A percentile compares a stretch with the other conserved stretches of the same genome.
Evolutionary conservation across 1,140 invertebrate species (phyloP).

Genomic region (Eciton burchellii): DNA sequence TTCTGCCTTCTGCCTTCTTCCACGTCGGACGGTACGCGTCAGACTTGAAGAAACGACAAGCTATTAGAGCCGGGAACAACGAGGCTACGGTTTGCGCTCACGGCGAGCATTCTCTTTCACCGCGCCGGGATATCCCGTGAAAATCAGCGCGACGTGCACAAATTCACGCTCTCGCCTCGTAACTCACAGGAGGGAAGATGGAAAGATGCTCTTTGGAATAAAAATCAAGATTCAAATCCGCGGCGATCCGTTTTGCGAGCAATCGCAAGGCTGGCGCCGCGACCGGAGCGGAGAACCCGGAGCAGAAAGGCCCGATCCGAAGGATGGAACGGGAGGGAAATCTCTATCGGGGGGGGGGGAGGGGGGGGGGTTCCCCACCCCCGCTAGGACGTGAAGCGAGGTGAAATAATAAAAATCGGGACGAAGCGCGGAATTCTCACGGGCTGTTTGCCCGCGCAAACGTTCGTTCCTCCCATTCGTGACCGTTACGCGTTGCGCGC

Average conservation of each 20-base stretch:
- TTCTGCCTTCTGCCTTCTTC: too few species aligned
- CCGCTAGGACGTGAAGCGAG: neutral
- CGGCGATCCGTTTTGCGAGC: too few species aligned
- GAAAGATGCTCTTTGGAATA: too few species aligned
- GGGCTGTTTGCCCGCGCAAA: conserved; percentile 13
- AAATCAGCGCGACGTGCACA: conserved; percentile 25
- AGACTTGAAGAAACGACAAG: neutral
- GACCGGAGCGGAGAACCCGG: too few species aligned
- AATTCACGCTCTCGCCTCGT: neutral
- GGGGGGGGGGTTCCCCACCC: too few species aligned
- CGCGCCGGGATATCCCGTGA: neutral
- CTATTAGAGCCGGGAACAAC: conserved; percentile 17
- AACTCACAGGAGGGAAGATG: too few species aligned
- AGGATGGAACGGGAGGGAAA: neutral
- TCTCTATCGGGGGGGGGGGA: too few species aligned
- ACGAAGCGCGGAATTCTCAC: neutral
- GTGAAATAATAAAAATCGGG: conserved; percentile 44
- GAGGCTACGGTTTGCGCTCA: conserved; percentile 4
- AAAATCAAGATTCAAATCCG: too few species aligned
- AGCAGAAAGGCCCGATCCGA: too few species aligned
- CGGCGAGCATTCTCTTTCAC: neutral
- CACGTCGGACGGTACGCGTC: neutral
- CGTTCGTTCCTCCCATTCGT: conserved; percentile 13
- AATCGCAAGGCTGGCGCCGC: too few species aligned
- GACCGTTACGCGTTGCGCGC: neutral